Evolutionary conservation across 2,797 vertebrate genomes (phyloP).

Genomic region (Oreochromis mossambicus): DNA sequence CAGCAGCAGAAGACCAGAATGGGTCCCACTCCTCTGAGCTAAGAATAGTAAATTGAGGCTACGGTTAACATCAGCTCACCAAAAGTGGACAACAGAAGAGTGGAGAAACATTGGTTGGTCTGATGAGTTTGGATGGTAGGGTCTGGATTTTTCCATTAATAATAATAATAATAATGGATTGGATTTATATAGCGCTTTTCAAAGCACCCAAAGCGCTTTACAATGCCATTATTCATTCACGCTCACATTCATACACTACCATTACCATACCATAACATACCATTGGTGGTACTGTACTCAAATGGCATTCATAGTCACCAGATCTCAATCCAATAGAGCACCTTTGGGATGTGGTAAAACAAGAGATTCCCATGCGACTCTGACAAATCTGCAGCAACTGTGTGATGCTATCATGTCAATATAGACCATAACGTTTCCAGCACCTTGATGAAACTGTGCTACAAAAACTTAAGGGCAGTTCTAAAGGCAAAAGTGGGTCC

Average conservation of each 20-base stretch:
- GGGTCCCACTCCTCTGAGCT: neutral
- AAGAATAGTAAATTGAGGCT: neutral
- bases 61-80: neutral
- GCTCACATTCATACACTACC: no score
- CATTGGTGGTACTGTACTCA: neutral
- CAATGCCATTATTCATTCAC: no score
- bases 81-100: neutral
- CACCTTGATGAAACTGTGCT: neutral
- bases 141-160: neutral
- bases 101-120: neutral
- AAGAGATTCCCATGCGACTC: rapidly evolving
- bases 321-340: neutral
- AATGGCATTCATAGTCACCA: neutral
- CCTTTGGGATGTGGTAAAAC: neutral
- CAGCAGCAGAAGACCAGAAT: neutral
- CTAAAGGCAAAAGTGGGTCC: neutral
- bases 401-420: neutral
- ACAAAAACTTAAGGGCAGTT: neutral
- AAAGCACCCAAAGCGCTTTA: no score
- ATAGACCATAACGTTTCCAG: neutral
- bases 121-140: neutral
- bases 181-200: no score
- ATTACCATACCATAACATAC: no score
- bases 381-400: neutral
- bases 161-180: no score